A percentile compares a stretch with the other conserved stretches of the same genome.
Conservation (phyloP, 1,140 invertebrate species). For the Brachionus angularis region DNA sequence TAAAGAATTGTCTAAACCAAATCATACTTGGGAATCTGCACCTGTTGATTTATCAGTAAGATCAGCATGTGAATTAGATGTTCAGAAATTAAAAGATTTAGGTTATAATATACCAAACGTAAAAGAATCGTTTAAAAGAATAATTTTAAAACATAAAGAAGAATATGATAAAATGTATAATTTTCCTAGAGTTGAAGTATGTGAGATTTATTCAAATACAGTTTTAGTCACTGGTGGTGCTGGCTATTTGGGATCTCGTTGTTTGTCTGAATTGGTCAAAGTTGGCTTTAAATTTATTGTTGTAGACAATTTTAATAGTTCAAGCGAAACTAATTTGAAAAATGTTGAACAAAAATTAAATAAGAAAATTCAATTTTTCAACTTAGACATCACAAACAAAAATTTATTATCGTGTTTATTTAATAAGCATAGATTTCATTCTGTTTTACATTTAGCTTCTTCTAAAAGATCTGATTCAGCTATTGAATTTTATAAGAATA, state of each 20-base stretch:
- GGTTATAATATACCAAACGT: background rate
- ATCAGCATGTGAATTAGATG: background rate
- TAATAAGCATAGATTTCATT: slow-evolving; percentile 75
- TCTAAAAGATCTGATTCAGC: slow-evolving; percentile 96
- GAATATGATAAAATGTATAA: too few species aligned
- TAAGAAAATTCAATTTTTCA: background rate
- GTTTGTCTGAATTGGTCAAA: slow-evolving; percentile 65
- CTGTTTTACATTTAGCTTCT: slow-evolving; percentile 96
- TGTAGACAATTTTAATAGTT: slow-evolving; percentile 43
- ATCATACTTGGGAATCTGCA: background rate
- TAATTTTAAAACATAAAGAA: background rate
- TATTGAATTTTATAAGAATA: slow-evolving; percentile 87
- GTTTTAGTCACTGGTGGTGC: slow-evolving; percentile 90
- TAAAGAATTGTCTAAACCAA: background rate
- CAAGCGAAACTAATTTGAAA: slow-evolving; percentile 65
- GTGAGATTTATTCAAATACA: too few species aligned
- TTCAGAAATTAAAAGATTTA: background rate
- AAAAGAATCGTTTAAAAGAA: background rate
- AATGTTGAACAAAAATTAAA: slow-evolving; percentile 61
- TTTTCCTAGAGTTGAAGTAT: too few species aligned
- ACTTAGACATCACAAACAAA: slow-evolving; percentile 49
- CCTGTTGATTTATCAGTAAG: background rate
- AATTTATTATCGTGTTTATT: slow-evolving; percentile 68
- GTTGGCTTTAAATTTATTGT: background rate
- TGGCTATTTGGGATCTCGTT: slow-evolving; percentile 86